Evolutionary conservation across 2,797 vertebrate species (phyloP), one percentile per base, ranked within the genome.

Genomic region (Loris lydekkerianus): DNA sequence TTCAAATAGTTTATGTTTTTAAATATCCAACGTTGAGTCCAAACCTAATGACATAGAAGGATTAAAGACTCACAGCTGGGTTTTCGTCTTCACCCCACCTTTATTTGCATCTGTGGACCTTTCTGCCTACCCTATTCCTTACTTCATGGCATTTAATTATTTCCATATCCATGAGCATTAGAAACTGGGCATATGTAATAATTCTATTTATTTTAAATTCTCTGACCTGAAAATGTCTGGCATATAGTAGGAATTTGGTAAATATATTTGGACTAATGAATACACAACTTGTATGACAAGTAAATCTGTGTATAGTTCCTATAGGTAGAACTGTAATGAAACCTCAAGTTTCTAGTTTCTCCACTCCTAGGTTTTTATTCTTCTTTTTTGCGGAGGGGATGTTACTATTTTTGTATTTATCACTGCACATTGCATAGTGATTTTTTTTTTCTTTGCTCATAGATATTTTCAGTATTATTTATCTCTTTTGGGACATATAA

Each of bases 131-230:
- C 18, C 3, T 10, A 53, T 18, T 21, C 13, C 77, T 86, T 9
- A 40, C 61, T 6, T n/a, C 10, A 65, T 15, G 67, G 18, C 15
- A 34, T 69, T 49, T 81, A 85, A 49, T 46, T 49, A 89, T 49
- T 83, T 89, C 13, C 25, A 17, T 56, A 2, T 43, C 49, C 10
- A 25, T 23, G 17, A 81, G 11, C 61, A 17, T 77, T 21, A 76
- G n/a, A 87, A n/a, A 72, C 63, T 72, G 40, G 11, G 73, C 75
- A 56, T 82, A 37, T 72, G n/a, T 60, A 80, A 27, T 46, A 63
- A 63, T 61, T 77, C 46, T 63, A 63, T 34, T 80, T 91, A 83
- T 34, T 80, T 91, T 46, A 63, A 88, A 43, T 93, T 69, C 10
- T 58, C 18, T 75, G 37, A n/a, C 34, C 9, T 31, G 65, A 27